Evolutionary conservation across 2,113 vertebrate species (phyloP).

Genomic region (Lophius piscatorius): DNA sequence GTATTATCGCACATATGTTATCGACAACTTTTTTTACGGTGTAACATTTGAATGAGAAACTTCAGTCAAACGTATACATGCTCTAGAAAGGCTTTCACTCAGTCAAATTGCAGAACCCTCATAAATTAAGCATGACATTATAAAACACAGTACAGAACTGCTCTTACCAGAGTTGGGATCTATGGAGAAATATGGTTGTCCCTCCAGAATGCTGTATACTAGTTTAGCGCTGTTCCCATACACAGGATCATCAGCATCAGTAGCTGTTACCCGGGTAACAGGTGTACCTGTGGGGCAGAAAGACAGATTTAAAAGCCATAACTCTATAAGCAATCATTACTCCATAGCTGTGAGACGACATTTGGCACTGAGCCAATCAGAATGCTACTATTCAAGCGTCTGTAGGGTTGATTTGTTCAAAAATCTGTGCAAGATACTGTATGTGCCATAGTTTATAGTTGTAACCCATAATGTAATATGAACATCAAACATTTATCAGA

Average conservation of each 20-base stretch:
- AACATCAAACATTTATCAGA: neutral
- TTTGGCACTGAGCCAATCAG: constrained; percentile 11
- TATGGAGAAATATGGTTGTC: constrained; percentile 97
- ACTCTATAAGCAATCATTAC: constrained; percentile 19
- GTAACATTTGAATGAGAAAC: no score
- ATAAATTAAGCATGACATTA: neutral
- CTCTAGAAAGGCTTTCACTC: no score
- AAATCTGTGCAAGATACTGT: constrained; percentile 6
- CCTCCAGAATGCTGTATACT: constrained; percentile 97
- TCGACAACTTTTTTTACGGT: no score
- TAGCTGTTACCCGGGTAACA: constrained; percentile 94
- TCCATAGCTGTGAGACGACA: constrained; percentile 11
- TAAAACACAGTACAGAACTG: neutral
- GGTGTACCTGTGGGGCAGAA: constrained; percentile 85
- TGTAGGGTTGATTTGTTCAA: constrained; percentile 32
- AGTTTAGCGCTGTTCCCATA: constrained; percentile 97
- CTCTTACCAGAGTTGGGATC: constrained; percentile 93
- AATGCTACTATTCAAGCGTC: constrained; percentile 4
- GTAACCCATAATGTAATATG: neutral
- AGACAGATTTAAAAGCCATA: constrained; percentile 25
- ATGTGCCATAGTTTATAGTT: no score
- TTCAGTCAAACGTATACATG: no score
- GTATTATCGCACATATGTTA: no score
- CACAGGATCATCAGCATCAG: constrained; percentile 95
- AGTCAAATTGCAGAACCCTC: no score